Base-by-base conservation (phyloP, 1,140 invertebrate species). In the Sarcophaga bullata region DNA sequence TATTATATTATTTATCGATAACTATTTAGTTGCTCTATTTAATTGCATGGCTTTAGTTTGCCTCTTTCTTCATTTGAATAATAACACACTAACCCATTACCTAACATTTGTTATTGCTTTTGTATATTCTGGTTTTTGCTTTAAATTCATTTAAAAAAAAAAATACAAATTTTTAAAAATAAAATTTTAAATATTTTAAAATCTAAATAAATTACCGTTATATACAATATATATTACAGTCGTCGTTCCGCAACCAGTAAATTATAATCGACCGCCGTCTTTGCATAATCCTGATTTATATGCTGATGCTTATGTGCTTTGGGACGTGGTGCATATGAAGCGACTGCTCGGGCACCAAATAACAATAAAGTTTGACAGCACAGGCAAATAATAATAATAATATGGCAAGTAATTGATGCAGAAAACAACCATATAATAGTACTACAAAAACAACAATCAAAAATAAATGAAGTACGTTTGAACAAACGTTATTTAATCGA, bases 201-300 rank as follows among this genome's bases (percentile, higher is more conserved):
- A 73, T 47, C 15, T 47, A 13, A 47, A 58, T 25, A 13, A 52
- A 54, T n/a, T 82, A 54, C 17, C 54, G 54, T 78, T 78, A 10
- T 25, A 7, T 68, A n/a, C 7, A n/a, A 8, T 81, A 17, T 82
- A 37, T 50, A 73, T 73, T 84, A 83, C 90, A 94, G 93, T 93
- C 91, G 93, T 92, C 91, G 93, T 92, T 87, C 93, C 92, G 88
- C 93, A 93, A 90, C 92, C 93, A 89, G 90, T 88, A 90, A 91
- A 89, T 87, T 91, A 91, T 91, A 90, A 91, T 89, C 91, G 92
- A 84, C 90, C 91, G 87, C 86, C 87, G 81, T 90, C 88, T 84
- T 81, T 90, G 86, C 92, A 92, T 85, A 92, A 93, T 86, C 92
- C 92, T 84, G 92, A 93, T 85, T 86, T 92, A 82, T 88, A 87